phyloP scores from a whole-genome alignment of 2,888 invertebrate genomes.

The Pimpla rufipes region DNA sequence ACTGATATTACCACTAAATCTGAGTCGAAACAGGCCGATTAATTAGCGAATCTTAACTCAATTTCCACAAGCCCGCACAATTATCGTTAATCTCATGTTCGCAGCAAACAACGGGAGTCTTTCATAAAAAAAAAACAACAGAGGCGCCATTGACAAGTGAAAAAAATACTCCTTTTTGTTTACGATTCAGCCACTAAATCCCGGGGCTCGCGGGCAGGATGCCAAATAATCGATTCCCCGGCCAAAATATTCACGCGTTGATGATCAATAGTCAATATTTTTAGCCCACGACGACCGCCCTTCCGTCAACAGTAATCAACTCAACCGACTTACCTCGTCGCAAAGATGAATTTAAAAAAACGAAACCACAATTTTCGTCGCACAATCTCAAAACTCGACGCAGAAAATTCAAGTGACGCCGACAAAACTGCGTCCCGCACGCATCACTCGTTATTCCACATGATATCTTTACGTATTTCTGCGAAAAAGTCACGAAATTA shows the following conservation, averaged over 20 bases:
- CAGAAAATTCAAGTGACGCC: neutral
- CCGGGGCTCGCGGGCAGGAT: constrained; percentile 33
- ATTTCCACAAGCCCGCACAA: neutral
- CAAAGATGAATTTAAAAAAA: neutral
- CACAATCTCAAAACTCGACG: neutral
- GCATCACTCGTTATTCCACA: constrained; percentile 16
- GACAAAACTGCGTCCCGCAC: constrained; percentile 20
- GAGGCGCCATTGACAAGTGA: constrained; percentile 2
- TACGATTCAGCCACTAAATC: neutral
- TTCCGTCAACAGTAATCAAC: neutral
- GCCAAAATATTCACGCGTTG: constrained; percentile 24
- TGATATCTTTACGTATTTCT: neutral
- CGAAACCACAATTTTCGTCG: constrained; percentile 9
- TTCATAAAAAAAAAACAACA: constrained; percentile 2
- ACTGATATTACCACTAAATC: neutral
- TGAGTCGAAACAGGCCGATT: neutral
- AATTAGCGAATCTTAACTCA: neutral
- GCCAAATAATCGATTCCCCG: constrained; percentile 19
- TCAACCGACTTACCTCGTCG: constrained; percentile 5
- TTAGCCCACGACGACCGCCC: constrained; percentile 30
- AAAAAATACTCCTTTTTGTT: neutral
- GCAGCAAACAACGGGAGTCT: constrained; percentile 17
- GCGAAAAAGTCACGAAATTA: neutral
- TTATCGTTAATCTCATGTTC: neutral
- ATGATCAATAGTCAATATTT: constrained; percentile 44